These are phyloP conservation scores for Scaptomyza parva DNA, from an alignment of 2,888 invertebrate genomes.

Conservation along the genomic window DNA sequence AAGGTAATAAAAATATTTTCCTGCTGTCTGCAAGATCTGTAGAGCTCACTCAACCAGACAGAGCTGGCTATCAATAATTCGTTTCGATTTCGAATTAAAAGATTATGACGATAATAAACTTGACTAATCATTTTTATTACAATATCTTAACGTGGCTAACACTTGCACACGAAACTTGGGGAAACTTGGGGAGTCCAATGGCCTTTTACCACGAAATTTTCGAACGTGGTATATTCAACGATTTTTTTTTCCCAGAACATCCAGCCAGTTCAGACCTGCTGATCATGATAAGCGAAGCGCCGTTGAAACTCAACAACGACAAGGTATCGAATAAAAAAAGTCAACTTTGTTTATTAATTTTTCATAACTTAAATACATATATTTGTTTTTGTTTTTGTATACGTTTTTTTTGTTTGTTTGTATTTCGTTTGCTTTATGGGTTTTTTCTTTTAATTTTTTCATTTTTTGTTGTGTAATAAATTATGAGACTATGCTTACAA, in stretches of 20 bases:
- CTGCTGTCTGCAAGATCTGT: slow-evolving; percentile 27
- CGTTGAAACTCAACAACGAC: slow-evolving; percentile 12
- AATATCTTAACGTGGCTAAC: slow-evolving; percentile 49
- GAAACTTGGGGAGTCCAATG: slow-evolving; percentile 50
- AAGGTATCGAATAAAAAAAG: slow-evolving; percentile 58
- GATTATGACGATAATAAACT: slow-evolving; percentile 80
- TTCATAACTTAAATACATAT: slow-evolving; percentile 80
- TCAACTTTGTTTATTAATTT: slow-evolving; percentile 70
- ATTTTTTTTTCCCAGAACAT: slow-evolving; percentile 62
- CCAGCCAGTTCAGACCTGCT: no score
- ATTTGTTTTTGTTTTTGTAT: slow-evolving; percentile 41
- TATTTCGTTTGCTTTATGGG: slow-evolving; percentile 48
- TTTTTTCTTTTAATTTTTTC: slow-evolving; percentile 23
- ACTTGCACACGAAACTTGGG: slow-evolving; percentile 22
- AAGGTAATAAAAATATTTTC: slow-evolving; percentile 77
- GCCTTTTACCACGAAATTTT: slow-evolving; percentile 63
- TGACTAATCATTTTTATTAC: slow-evolving; percentile 81
- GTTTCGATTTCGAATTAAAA: slow-evolving; percentile 79
- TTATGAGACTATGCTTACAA: slow-evolving; percentile 77
- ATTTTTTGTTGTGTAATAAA: slow-evolving; percentile 66
- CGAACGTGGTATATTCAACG: slow-evolving; percentile 34
- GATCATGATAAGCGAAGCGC: slow-evolving; percentile 59
- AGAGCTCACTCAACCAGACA: slow-evolving; percentile 3
- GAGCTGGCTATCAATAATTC: slow-evolving; percentile 64
- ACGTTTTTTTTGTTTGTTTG: slow-evolving; percentile 43